phyloP scores from a whole-genome alignment of 1,140 invertebrate species.

The Stegodyphus dumicola region DNA sequence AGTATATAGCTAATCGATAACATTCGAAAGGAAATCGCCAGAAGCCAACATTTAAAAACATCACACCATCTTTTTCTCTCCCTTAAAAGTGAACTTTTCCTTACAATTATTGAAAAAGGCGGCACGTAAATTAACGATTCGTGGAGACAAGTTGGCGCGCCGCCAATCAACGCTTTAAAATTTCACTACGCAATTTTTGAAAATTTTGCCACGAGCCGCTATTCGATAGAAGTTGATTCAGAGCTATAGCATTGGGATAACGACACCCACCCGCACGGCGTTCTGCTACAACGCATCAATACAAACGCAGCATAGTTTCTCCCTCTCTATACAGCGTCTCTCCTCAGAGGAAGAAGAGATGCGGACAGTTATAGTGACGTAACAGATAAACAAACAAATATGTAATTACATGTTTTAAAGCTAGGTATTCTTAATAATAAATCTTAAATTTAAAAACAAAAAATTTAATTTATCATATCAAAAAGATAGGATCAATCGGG shows the following conservation, averaged over 20 bases:
- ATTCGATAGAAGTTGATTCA: slow-evolving; percentile 60
- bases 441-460: slow-evolving; percentile 11
- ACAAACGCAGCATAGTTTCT: slow-evolving; percentile 40
- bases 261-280: slow-evolving; percentile 30
- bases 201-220: slow-evolving; percentile 56
- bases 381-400: slow-evolving; percentile 16
- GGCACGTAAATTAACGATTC: slow-evolving; percentile 48
- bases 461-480: not conserved
- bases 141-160: slow-evolving; percentile 28
- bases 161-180: slow-evolving; percentile 61
- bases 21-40: slow-evolving; percentile 43
- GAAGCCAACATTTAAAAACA: slow-evolving; percentile 55
- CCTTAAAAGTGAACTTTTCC: slow-evolving; percentile 17
- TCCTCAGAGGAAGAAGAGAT: slow-evolving; percentile 26
- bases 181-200: slow-evolving; percentile 60
- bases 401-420: not conserved
- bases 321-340: slow-evolving; percentile 41
- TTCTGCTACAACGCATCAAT: slow-evolving; percentile 55
- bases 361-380: slow-evolving; percentile 14
- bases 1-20: slow-evolving; percentile 53
- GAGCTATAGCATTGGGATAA: slow-evolving; percentile 31
- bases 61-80: slow-evolving; percentile 40
- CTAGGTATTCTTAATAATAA: not conserved
- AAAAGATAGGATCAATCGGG: slow-evolving; percentile 40
- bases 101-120: slow-evolving; percentile 20